Base-by-base conservation (phyloP, 2,113 vertebrate species). In the Pimephales promelas region DNA sequence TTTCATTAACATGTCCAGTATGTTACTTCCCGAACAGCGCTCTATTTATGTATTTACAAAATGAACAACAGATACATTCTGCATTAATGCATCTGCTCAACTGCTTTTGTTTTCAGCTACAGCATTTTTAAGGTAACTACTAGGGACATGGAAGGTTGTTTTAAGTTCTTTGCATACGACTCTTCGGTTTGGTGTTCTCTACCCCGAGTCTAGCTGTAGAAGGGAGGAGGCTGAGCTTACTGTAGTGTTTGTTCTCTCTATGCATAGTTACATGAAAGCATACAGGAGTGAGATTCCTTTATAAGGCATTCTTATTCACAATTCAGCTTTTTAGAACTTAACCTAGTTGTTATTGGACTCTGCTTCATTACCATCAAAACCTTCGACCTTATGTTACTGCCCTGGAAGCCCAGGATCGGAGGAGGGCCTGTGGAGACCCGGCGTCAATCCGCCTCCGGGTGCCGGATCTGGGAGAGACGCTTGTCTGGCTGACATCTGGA, bases 371-470 rank as follows among this genome's bases (percentile, higher is more conserved):
- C 45, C 52, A 24, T 81, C 24, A 57, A 68, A 68, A 68, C 94
- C 94, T 94, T 93, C 93, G 94, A 95, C 93, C 92, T 68, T 57
- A 71, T 75, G 56, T 91, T 96, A 96, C 93, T 96, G 95, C 87
- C 96, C 96, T 81, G 96, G 98, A 94, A 97, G 95, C 92, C 96
- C 96, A 89, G 97, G 97, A 94, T 99, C 97, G 74, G 97, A 99
- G 89, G 95, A 94, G 89, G 97, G 97, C 93, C 98, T 95, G 89
- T 97, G 96, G 90, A 99, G 96, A 92, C 92, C 94, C 92, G 92
- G 88, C 82, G 89, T 93, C 92, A 92, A 94, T 90, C 88, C 91
- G 93, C 93, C 92, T 93, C 91, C 94, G 89, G 93, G 85, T 80
- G 95, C 94, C 77, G 96, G 94, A 76, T 97, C 96, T 47, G 98